Evolutionary conservation across 2,797 vertebrate genomes (phyloP).

Genomic region (Pteronotus mesoamericanus): DNA sequence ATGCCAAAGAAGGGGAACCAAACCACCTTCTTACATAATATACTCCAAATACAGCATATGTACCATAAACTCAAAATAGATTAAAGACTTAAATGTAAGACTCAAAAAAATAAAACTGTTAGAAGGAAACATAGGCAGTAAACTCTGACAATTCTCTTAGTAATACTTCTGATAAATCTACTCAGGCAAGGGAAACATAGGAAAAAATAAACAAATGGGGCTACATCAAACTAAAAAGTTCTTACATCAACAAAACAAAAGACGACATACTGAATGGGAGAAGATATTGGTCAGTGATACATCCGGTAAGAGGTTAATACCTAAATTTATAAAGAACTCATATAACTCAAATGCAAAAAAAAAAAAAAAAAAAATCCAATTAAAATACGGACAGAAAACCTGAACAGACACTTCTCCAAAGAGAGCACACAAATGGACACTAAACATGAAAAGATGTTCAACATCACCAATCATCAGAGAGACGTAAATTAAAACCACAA

Average conservation of each 20-base stretch:
- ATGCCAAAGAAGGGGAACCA: neutral
- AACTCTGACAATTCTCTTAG: neutral
- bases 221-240: neutral
- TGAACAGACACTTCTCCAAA: neutral
- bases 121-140: neutral
- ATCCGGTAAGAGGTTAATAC: neutral
- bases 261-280: neutral
- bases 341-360: neutral
- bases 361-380: neutral
- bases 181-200: neutral
- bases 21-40: neutral
- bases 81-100: neutral
- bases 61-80: neutral
- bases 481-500: neutral
- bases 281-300: neutral
- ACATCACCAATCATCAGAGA: neutral
- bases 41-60: neutral
- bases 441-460: neutral
- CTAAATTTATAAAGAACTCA: neutral
- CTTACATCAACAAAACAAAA: neutral
- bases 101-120: neutral
- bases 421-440: neutral
- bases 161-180: neutral
- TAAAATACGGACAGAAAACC: neutral
- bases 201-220: neutral